Percentiles rank a stretch among this genome's conserved stretches.
These are phyloP conservation scores for Malthinus flaveolus DNA, from an alignment of 2,888 invertebrate species.

Conservation along the genomic window DNA sequence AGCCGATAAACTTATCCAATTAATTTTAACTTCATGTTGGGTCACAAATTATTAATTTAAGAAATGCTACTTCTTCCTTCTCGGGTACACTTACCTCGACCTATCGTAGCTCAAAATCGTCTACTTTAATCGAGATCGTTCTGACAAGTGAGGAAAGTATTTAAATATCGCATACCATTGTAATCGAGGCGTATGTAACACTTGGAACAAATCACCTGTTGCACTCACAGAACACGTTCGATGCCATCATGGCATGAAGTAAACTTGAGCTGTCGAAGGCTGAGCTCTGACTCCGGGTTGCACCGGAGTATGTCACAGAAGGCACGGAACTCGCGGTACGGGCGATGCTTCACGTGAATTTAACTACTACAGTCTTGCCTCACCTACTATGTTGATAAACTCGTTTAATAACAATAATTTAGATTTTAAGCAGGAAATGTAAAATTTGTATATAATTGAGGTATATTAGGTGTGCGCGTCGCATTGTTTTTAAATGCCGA, in stretches of 20 bases:
- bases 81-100: too few relatives aligned
- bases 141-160: too few relatives aligned
- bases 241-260: constrained; percentile 44
- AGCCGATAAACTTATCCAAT: too few relatives aligned
- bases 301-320: constrained; percentile 45
- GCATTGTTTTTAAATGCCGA: neutral
- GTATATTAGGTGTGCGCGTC: neutral
- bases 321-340: constrained; percentile 34
- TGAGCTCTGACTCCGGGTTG: constrained; percentile 30
- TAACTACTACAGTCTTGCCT: constrained; percentile 24
- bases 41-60: too few relatives aligned
- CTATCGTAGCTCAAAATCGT: too few relatives aligned
- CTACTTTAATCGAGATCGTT: too few relatives aligned
- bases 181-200: neutral
- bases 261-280: constrained; percentile 36
- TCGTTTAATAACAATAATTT: too few relatives aligned
- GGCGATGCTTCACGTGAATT: constrained; percentile 13
- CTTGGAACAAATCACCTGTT: constrained; percentile 8
- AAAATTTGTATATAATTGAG: neutral
- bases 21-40: too few relatives aligned
- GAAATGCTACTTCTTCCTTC: too few relatives aligned
- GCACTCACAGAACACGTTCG: constrained; percentile 26
- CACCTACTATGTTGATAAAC: constrained; percentile 10
- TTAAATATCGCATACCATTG: too few relatives aligned
- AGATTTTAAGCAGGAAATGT: neutral